Percentiles rank a stretch among this genome's conserved stretches.
Conservation (phyloP, 35 echinoderm and acorn worm genomes). For the Lytechinus variegatus region DNA sequence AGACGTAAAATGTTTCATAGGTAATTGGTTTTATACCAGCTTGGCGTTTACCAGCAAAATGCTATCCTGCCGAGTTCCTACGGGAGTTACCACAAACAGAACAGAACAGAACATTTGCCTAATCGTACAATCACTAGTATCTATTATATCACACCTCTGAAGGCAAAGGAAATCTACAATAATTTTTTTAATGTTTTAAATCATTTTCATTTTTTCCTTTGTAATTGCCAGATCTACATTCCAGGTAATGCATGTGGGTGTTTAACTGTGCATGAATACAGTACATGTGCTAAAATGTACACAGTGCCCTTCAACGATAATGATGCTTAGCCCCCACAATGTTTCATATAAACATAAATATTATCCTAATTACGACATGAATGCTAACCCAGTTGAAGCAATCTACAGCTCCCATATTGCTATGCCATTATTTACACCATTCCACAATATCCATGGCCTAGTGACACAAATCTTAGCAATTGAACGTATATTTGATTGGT, state of each 20-base stretch:
- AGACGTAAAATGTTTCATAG: too few species aligned
- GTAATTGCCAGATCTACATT: neutral
- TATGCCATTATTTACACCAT: neutral
- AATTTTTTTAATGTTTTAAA: neutral
- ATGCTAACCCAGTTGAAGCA: neutral
- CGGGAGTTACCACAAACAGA: too few species aligned
- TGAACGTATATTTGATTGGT: too few species aligned
- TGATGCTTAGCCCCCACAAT: neutral
- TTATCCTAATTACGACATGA: neutral
- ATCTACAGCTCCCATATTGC: neutral
- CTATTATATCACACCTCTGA: too few species aligned
- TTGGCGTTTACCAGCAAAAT: too few species aligned
- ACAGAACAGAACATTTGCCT: too few species aligned
- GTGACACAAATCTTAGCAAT: too few species aligned
- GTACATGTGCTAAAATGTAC: neutral
- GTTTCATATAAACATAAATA: neutral
- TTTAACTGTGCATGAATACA: too few species aligned
- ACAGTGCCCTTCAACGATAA: neutral
- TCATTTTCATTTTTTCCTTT: neutral
- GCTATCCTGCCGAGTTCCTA: too few species aligned
- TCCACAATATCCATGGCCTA: neutral
- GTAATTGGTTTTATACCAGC: too few species aligned
- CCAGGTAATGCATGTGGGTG: neutral
- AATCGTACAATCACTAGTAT: too few species aligned
- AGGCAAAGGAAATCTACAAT: too few species aligned